phyloP scores from a whole-genome alignment of 2,113 vertebrate species.

The Clupea harengus region DNA sequence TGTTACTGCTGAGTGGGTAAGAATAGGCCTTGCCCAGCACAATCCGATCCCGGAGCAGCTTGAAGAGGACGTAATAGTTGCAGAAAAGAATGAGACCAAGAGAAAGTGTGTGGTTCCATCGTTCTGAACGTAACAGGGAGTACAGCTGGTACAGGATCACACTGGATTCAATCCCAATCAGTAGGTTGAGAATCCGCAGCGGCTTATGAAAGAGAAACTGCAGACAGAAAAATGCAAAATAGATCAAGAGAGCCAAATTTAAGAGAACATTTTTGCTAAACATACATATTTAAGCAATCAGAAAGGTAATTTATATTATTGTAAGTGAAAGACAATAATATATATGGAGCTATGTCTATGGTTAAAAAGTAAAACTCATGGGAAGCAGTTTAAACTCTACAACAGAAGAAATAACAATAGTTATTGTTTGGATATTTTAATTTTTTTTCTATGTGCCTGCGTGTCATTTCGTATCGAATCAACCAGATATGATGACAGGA shows the following conservation, averaged over 20 bases:
- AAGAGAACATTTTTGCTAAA: no score
- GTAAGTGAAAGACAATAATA: no score
- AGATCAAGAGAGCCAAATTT: background rate
- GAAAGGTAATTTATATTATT: no score
- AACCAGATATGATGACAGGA: no score
- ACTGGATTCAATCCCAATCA: slow-evolving; percentile 93
- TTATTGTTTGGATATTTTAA: no score
- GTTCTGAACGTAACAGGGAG: slow-evolving; percentile 92
- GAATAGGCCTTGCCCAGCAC: slow-evolving; percentile 96
- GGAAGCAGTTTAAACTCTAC: no score
- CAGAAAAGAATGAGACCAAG: slow-evolving; percentile 98
- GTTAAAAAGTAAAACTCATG: no score
- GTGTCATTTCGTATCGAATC: no score
- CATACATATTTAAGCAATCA: no score
- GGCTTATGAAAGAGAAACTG: slow-evolving; percentile 98
- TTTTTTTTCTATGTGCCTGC: no score
- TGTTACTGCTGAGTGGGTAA: slow-evolving; percentile 81
- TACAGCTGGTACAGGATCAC: slow-evolving; percentile 97
- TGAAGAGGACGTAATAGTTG: slow-evolving; percentile 99
- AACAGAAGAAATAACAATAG: no score
- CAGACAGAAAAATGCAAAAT: slow-evolving; percentile 7
- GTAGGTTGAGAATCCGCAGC: slow-evolving; percentile 95
- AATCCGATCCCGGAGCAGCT: slow-evolving; percentile 94
- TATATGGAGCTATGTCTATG: no score
- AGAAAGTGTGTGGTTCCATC: slow-evolving; percentile 98